These are phyloP conservation scores for Scaptomyza montana DNA, from an alignment of 1,140 invertebrate genomes.

Conservation along the genomic window DNA sequence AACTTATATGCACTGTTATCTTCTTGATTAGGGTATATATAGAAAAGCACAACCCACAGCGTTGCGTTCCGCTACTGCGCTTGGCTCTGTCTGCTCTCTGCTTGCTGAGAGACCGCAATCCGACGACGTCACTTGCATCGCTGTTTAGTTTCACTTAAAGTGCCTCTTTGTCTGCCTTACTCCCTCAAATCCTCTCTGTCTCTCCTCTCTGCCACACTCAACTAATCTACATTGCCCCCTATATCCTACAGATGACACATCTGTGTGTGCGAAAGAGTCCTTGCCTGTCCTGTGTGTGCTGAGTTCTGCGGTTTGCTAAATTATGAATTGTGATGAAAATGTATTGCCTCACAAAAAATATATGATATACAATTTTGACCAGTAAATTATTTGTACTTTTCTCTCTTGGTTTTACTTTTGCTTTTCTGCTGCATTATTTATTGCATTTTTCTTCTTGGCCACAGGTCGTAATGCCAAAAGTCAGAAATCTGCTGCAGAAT, in stretches of 20 bases:
- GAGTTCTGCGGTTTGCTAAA: conserved; percentile 44
- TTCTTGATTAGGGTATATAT: neutral
- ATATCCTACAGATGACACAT: neutral
- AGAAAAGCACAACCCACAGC: neutral
- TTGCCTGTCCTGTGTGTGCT: conserved; percentile 13
- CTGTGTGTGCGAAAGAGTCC: conserved; percentile 9
- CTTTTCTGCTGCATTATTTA: conserved; percentile 30
- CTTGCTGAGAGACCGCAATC: conserved; percentile 55
- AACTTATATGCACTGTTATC: neutral
- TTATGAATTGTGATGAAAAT: conserved; percentile 62
- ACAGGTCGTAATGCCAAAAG: conserved; percentile 14
- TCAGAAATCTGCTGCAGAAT: neutral
- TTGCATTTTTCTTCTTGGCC: conserved; percentile 17
- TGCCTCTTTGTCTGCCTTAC: conserved; percentile 60
- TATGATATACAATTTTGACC: conserved; percentile 17
- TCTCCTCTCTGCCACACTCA: neutral
- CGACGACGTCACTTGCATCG: conserved; percentile 78
- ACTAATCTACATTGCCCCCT: conserved; percentile 1
- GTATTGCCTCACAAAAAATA: conserved; percentile 24
- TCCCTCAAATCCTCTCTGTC: neutral
- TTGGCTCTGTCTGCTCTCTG: neutral
- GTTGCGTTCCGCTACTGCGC: conserved; percentile 5
- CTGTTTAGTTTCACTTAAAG: conserved; percentile 81
- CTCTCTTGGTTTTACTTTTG: conserved; percentile 8
- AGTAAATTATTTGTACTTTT: conserved; percentile 41